Conservation (phyloP, 23 tunicate genomes). For the Halocynthia aurantium region DNA sequence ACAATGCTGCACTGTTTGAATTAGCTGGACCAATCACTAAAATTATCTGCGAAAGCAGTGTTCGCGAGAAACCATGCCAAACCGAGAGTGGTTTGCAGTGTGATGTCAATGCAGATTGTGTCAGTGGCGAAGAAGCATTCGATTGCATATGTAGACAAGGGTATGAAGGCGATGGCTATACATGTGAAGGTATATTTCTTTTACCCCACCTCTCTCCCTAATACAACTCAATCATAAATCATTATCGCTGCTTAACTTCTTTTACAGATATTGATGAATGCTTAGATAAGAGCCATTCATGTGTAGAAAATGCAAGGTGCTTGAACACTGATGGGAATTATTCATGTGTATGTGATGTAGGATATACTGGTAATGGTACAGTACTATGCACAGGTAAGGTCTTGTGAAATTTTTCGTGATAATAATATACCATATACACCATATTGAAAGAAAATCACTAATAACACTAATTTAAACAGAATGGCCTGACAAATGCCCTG, state of each 20-base stretch:
- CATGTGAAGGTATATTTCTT: slow-evolving; percentile 13
- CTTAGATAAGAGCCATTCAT: slow-evolving; percentile 18
- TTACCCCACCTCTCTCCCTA: background rate
- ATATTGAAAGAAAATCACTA: background rate
- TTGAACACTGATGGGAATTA: slow-evolving; percentile 38
- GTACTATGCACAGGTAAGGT: slow-evolving; percentile 27
- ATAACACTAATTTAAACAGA: background rate
- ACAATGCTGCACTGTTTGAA: slow-evolving; percentile 14
- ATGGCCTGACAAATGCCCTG: slow-evolving; percentile 1
- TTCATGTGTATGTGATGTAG: slow-evolving; percentile 36
- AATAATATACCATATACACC: too few species aligned
- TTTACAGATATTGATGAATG: slow-evolving; percentile 52
- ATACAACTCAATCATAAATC: background rate
- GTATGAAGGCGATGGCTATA: slow-evolving; percentile 32
- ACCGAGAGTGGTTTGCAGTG: slow-evolving; percentile 7
- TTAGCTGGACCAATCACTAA: slow-evolving; percentile 24
- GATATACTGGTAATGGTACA: slow-evolving; percentile 36
- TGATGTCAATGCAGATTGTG: background rate
- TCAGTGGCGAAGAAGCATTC: slow-evolving; percentile 5
- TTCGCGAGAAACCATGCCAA: slow-evolving; percentile 12
- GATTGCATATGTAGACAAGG: slow-evolving; percentile 25
- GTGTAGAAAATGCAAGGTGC: slow-evolving; percentile 44
- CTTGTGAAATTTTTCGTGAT: background rate
- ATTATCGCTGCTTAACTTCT: background rate
- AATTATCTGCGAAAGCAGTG: slow-evolving; percentile 25